phyloP scores from a whole-genome alignment of 53 echinoderm and acorn worm genomes.

The Zoroaster sp. region DNA sequence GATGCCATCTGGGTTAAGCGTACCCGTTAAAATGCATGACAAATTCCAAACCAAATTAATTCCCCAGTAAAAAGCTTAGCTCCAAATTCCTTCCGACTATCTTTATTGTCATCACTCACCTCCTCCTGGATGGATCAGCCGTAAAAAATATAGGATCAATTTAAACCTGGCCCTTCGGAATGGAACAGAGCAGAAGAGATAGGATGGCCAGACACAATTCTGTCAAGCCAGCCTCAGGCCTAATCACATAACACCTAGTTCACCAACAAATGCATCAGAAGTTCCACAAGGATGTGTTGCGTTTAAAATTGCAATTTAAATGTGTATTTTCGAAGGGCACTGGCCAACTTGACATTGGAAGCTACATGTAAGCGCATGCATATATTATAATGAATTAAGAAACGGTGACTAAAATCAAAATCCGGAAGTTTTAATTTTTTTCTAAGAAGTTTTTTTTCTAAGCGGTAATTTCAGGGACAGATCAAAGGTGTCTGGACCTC shows the following conservation, averaged over 20 bases:
- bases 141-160: neutral
- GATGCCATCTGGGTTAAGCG: neutral
- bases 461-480: too few relatives aligned
- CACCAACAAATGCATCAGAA: neutral
- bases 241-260: neutral
- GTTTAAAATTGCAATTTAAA: too few relatives aligned
- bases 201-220: neutral
- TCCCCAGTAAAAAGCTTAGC: neutral
- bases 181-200: too few relatives aligned
- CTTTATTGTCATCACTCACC: neutral
- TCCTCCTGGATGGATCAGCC: neutral
- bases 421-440: too few relatives aligned
- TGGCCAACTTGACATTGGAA: too few relatives aligned
- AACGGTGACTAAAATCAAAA: too few relatives aligned
- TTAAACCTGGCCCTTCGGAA: neutral
- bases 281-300: too few relatives aligned
- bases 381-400: too few relatives aligned
- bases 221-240: neutral
- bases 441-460: too few relatives aligned
- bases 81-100: neutral
- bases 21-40: neutral
- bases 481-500: too few relatives aligned
- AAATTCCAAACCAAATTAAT: neutral
- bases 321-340: too few relatives aligned
- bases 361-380: too few relatives aligned